A percentile compares a stretch with the other conserved stretches of the same genome.
Evolutionary conservation across 2,797 vertebrate genomes (phyloP).

Genomic region (Cichlasoma orientale): DNA sequence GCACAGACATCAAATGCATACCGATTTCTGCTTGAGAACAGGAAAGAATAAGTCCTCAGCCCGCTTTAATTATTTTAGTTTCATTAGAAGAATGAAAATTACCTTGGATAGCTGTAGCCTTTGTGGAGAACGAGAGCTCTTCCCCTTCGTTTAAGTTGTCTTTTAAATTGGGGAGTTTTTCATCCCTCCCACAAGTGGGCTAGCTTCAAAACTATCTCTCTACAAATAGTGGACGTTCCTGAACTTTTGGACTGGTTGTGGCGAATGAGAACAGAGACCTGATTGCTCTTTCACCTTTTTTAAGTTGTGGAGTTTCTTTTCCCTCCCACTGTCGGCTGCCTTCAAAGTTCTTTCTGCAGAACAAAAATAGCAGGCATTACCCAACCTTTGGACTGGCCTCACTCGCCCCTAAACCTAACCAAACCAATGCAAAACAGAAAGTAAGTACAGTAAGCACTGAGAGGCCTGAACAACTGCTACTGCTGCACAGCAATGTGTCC

Average conservation of each 20-base stretch:
- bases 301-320: not conserved
- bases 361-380: not conserved
- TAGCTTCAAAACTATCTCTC: not conserved
- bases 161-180: not conserved
- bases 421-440: not conserved
- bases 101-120: conserved; percentile 10
- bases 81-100: not conserved
- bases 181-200: not conserved
- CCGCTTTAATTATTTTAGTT: not conserved
- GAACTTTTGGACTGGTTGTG: not conserved
- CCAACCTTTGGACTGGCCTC: not conserved
- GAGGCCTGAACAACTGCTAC: no score
- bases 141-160: not conserved
- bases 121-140: not conserved
- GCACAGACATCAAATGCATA: not conserved
- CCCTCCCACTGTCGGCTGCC: not conserved
- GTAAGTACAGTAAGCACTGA: no score
- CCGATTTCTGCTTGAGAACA: not conserved
- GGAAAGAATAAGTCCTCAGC: not conserved
- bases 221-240: not conserved
- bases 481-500: no score
- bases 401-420: not conserved
- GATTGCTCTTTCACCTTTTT: not conserved
- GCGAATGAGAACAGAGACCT: not conserved
- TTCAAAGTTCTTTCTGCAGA: not conserved